These are phyloP conservation scores for Aegithalos caudatus DNA, from an alignment of 2,113 vertebrate species.

Conservation along the genomic window DNA sequence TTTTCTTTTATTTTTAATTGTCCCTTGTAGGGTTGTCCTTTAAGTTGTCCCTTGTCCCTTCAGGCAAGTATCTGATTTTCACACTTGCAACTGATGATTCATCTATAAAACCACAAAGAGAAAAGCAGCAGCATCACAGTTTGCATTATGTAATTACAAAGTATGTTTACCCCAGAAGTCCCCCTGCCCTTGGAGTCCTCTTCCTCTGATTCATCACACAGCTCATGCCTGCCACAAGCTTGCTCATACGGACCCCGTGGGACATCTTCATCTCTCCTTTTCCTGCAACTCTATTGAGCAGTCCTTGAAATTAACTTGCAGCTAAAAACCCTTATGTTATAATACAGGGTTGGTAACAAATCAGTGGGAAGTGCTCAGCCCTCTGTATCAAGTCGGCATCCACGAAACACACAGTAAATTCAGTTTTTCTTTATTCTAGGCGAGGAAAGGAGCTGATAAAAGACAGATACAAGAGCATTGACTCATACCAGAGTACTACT, in stretches of 20 bases:
- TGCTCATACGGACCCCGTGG: not conserved
- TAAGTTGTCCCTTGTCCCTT: not conserved
- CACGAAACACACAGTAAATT: fast-evolving
- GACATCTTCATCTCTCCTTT: not conserved
- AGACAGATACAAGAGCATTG: not conserved
- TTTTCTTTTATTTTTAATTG: not conserved
- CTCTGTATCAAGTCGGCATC: not conserved
- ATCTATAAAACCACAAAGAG: not conserved
- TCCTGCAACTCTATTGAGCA: not conserved
- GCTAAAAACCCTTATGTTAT: not conserved
- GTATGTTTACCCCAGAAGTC: not conserved
- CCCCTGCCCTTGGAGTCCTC: not conserved
- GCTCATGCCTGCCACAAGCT: not conserved
- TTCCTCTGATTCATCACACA: not conserved
- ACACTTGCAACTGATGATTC: not conserved
- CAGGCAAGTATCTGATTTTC: not conserved
- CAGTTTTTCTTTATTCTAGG: not conserved
- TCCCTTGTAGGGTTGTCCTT: not conserved
- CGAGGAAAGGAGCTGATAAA: not conserved
- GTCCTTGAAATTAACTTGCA: not conserved
- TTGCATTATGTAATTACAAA: not conserved
- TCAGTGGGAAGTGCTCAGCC: not conserved
- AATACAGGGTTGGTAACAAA: not conserved
- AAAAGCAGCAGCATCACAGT: not conserved
- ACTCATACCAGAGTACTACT: not conserved